Conservation (phyloP, 2,888 invertebrate genomes). For the Pseudococcus jackbeardsleyi region DNA sequence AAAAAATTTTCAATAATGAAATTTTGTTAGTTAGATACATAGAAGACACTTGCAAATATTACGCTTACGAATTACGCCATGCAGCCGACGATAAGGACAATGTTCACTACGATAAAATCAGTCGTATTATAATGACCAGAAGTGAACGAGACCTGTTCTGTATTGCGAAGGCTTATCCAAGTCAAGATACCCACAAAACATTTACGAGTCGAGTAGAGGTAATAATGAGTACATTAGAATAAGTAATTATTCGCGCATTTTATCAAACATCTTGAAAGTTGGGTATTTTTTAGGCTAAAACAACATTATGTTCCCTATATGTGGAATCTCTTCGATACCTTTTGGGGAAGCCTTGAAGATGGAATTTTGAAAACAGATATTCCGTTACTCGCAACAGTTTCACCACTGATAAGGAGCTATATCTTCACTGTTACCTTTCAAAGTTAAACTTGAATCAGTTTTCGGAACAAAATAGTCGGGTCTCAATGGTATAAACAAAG, state of each 20-base stretch:
- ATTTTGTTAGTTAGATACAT: not conserved
- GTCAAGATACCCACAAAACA: not conserved
- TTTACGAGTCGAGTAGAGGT: not conserved
- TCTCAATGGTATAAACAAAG: too few species aligned
- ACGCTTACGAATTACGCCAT: not conserved
- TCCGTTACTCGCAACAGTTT: too few species aligned
- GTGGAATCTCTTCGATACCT: not conserved
- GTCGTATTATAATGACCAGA: not conserved
- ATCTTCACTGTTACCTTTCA: too few species aligned
- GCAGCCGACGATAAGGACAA: not conserved
- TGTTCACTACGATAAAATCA: not conserved
- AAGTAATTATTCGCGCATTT: not conserved
- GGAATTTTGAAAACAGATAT: too few species aligned
- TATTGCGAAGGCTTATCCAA: not conserved
- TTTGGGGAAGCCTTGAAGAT: not conserved
- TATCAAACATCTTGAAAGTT: too few species aligned
- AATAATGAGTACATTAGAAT: not conserved
- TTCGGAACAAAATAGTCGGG: too few species aligned
- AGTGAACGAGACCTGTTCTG: not conserved
- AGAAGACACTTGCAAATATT: not conserved
- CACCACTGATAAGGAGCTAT: too few species aligned
- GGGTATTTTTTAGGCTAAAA: too few species aligned
- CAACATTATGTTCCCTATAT: not conserved
- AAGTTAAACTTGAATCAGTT: too few species aligned
- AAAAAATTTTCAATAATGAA: too few species aligned